A percentile compares a stretch with the other conserved stretches of the same genome.
phyloP scores from a whole-genome alignment of 2,113 vertebrate species.

The Chaetura pelagica region DNA sequence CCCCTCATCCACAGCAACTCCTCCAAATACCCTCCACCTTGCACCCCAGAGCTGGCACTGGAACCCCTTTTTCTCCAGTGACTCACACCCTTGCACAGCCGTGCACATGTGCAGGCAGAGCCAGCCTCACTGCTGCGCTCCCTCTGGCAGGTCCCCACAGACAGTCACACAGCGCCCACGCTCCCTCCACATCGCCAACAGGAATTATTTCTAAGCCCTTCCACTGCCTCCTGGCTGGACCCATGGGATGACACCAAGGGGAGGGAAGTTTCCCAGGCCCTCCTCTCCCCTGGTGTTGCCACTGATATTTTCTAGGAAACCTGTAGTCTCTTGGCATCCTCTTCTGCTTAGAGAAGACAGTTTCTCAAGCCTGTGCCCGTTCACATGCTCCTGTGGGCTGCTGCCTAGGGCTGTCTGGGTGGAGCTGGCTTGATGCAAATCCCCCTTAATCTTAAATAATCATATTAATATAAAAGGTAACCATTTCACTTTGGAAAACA shows the following conservation, averaged over 20 bases:
- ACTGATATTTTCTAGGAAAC: background rate
- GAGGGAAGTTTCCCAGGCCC: background rate
- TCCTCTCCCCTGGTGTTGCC: background rate
- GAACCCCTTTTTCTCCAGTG: background rate
- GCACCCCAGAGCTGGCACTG: background rate
- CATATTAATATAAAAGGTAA: constrained; percentile 38
- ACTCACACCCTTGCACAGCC: background rate
- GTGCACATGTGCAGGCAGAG: background rate
- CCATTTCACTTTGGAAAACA: constrained; percentile 52
- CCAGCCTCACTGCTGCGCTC: background rate
- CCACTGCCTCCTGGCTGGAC: background rate
- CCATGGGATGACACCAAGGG: background rate
- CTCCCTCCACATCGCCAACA: background rate
- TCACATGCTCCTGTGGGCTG: background rate
- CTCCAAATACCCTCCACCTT: background rate
- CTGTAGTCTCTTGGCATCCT: background rate
- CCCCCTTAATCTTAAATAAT: constrained; percentile 53
- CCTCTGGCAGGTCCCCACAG: background rate
- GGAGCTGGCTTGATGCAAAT: constrained; percentile 27
- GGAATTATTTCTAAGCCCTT: background rate
- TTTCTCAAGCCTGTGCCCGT: background rate
- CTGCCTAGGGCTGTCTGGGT: background rate
- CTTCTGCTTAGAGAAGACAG: background rate
- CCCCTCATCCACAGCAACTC: background rate
- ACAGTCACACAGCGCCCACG: background rate